phyloP scores from a whole-genome alignment of 1,140 invertebrate genomes.

The Lepidostoma basale region DNA sequence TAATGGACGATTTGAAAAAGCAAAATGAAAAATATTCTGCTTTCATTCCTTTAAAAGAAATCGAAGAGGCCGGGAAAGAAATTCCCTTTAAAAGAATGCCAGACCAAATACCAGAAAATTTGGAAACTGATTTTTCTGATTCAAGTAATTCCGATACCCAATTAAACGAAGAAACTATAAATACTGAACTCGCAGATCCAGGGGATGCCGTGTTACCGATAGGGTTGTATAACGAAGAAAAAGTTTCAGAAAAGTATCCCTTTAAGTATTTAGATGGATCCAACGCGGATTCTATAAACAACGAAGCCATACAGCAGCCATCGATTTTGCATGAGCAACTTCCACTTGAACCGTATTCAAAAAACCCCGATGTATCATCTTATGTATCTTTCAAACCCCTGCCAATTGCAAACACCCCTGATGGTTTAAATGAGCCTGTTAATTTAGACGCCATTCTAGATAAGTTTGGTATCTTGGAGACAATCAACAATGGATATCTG shows the following conservation, averaged over 20 bases:
- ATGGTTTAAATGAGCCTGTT: not conserved
- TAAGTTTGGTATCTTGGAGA: conserved; percentile 30
- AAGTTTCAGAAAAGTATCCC: not conserved
- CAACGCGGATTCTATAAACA: not conserved
- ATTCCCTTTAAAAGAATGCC: conserved; percentile 29
- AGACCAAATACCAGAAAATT: not conserved
- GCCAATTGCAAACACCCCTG: not conserved
- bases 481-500: conserved; percentile 2
- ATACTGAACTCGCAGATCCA: not conserved
- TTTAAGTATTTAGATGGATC: conserved; percentile 3
- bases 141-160: not conserved
- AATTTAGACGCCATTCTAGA: conserved; percentile 40
- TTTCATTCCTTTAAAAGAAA: not conserved
- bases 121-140: not conserved
- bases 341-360: conserved; percentile 15
- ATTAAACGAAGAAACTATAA: not conserved
- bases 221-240: not conserved
- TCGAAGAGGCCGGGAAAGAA: not conserved
- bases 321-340: conserved; percentile 18
- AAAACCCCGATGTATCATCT: conserved; percentile 24
- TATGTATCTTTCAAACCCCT: conserved; percentile 40
- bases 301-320: not conserved
- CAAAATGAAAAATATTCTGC: not conserved
- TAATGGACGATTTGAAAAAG: conserved; percentile 24
- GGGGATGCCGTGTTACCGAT: not conserved